Percentiles rank a stretch among this genome's conserved stretches.
Evolutionary conservation across 2,113 vertebrate species (phyloP).

Genomic region (Grammomys surdaster): DNA sequence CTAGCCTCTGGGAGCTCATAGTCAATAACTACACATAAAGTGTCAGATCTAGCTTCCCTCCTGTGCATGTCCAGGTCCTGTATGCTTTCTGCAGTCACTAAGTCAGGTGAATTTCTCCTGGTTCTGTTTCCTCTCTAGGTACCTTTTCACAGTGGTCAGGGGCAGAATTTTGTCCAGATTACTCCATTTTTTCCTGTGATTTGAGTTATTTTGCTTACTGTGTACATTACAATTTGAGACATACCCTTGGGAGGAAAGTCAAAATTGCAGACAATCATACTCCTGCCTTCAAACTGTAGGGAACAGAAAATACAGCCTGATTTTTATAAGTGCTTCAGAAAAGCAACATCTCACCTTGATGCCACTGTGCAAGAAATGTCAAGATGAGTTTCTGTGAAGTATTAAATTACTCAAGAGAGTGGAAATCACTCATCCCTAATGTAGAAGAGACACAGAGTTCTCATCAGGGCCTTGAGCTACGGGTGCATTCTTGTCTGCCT

Average conservation of each 20-base stretch:
- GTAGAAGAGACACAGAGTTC: slow-evolving; percentile 41
- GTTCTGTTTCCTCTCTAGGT: background rate
- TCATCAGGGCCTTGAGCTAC: slow-evolving; percentile 41
- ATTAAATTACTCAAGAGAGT: slow-evolving; percentile 45
- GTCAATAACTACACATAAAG: background rate
- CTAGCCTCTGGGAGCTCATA: background rate
- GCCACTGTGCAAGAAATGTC: background rate
- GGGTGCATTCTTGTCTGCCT: slow-evolving; percentile 16
- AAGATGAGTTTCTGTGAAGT: slow-evolving; percentile 14
- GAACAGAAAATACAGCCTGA: slow-evolving; percentile 27
- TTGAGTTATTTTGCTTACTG: background rate
- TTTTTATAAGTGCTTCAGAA: slow-evolving; percentile 33
- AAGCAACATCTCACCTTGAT: slow-evolving; percentile 40
- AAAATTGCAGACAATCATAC: background rate
- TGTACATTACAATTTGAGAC: slow-evolving; percentile 4
- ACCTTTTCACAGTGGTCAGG: background rate
- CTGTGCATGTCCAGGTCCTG: background rate
- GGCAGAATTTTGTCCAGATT: background rate
- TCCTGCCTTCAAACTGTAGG: background rate
- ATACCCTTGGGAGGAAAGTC: background rate
- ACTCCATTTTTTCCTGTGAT: slow-evolving; percentile 3
- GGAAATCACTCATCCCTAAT: slow-evolving; percentile 58
- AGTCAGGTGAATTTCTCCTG: background rate
- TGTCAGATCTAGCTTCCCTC: background rate
- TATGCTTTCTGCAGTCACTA: background rate